Evolutionary conservation across 2,888 invertebrate genomes (phyloP).

Genomic region (Catocala nupta): DNA sequence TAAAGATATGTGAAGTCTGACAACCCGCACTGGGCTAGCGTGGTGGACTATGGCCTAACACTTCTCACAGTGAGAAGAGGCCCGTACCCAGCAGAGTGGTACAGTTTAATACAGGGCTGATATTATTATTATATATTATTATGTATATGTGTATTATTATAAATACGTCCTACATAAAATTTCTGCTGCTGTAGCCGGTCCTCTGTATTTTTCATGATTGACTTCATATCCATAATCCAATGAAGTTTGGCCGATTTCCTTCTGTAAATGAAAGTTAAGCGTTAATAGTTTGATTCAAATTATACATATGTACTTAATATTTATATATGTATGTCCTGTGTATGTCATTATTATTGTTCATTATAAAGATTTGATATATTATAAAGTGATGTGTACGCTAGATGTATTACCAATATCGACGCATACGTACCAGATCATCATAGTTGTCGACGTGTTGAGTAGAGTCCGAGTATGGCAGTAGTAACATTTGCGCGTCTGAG

Average conservation of each 20-base stretch:
- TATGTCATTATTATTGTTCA: too few relatives aligned
- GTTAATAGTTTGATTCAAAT: too few relatives aligned
- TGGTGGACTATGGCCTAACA: too few relatives aligned
- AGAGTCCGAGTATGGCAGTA: slow-evolving; percentile 90
- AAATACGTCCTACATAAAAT: slow-evolving; percentile 82
- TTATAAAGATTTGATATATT: too few relatives aligned
- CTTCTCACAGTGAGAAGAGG: too few relatives aligned
- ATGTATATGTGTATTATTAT: background rate
- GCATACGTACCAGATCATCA: slow-evolving; percentile 73
- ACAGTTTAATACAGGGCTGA: too few relatives aligned
- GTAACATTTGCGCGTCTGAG: slow-evolving; percentile 90
- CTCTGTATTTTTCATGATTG: slow-evolving; percentile 72
- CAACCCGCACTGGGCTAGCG: too few relatives aligned
- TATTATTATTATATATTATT: too few relatives aligned
- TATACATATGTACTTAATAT: too few relatives aligned
- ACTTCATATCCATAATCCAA: slow-evolving; percentile 72
- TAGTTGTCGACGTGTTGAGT: slow-evolving; percentile 80
- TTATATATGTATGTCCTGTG: too few relatives aligned
- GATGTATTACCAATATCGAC: background rate
- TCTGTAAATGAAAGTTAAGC: slow-evolving; percentile 48
- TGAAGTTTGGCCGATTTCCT: slow-evolving; percentile 73
- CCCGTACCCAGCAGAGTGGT: too few relatives aligned
- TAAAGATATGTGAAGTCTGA: too few relatives aligned
- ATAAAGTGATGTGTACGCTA: background rate
- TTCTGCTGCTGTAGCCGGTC: slow-evolving; percentile 84